A percentile compares a stretch with the other conserved stretches of the same genome.
These are phyloP conservation scores for Anabacerthia variegaticeps DNA, from an alignment of 2,797 vertebrate species.

Conservation along the genomic window DNA sequence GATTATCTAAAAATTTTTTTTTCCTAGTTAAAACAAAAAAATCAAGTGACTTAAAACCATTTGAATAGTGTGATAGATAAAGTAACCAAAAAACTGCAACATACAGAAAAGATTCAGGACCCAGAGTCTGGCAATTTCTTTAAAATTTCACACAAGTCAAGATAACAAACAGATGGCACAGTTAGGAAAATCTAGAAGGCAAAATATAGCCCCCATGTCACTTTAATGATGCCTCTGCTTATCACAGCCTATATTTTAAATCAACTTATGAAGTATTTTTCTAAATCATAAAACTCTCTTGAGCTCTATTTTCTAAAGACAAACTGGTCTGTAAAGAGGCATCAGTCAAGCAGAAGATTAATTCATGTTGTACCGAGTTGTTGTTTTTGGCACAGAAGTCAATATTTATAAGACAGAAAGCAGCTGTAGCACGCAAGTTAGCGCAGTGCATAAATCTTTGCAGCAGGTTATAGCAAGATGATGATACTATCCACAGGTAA, in stretches of 20 bases:
- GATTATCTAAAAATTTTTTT: neutral
- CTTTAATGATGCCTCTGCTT: constrained; percentile 46
- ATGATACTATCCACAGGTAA: constrained; percentile 59
- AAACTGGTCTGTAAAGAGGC: constrained; percentile 59
- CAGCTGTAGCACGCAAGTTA: constrained; percentile 46
- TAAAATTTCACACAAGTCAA: neutral
- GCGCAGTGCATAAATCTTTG: constrained; percentile 64
- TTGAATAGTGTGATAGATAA: neutral
- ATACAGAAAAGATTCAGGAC: neutral
- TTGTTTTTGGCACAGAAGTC: constrained; percentile 55
- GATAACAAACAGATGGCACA: constrained; percentile 50
- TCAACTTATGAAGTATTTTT: constrained; percentile 54
- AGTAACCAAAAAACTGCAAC: neutral
- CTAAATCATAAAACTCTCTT: constrained; percentile 60
- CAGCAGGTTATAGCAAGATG: constrained; percentile 37
- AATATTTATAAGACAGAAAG: constrained; percentile 67
- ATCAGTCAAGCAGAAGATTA: constrained; percentile 67
- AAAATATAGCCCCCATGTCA: constrained; percentile 40
- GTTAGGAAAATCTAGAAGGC: constrained; percentile 54
- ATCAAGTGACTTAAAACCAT: neutral
- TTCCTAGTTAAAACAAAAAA: neutral
- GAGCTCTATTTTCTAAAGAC: constrained; percentile 62
- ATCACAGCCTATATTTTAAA: constrained; percentile 52
- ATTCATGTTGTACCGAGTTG: constrained; percentile 54
- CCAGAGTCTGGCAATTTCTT: neutral